phyloP scores from a whole-genome alignment of 2,113 vertebrate genomes.

The Rafetus swinhoei region DNA sequence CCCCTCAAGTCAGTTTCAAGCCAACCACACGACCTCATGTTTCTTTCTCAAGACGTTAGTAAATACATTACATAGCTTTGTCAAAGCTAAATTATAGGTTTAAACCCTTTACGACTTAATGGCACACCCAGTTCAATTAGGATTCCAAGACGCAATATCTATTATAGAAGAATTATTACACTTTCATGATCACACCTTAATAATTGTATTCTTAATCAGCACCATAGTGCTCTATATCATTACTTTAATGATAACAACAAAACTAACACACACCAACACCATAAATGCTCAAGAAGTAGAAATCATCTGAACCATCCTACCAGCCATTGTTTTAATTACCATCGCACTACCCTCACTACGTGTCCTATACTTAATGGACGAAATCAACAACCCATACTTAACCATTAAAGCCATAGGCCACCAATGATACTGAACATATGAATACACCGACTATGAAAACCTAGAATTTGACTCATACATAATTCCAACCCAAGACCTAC shows the following conservation, averaged over 20 bases:
- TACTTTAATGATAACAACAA: background rate
- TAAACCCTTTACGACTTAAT: background rate
- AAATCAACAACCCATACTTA: background rate
- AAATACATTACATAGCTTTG: constrained; percentile 13
- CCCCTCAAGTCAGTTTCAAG: too few species aligned
- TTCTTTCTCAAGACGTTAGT: too few species aligned
- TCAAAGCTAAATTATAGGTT: background rate
- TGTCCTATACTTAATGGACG: background rate
- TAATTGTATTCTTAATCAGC: background rate
- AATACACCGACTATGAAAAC: background rate
- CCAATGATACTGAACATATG: background rate
- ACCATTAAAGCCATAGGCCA: background rate
- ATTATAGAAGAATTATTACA: background rate
- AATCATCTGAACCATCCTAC: background rate
- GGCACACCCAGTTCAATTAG: background rate
- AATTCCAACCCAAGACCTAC: rapidly evolving
- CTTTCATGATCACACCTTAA: background rate
- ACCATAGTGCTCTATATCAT: background rate
- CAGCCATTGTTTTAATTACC: rapidly evolving
- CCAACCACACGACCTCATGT: too few species aligned
- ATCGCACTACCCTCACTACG: background rate
- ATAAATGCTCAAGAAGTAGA: background rate
- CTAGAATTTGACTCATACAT: rapidly evolving
- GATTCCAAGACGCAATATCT: background rate
- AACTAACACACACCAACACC: background rate